A percentile compares a stretch with the other conserved stretches of the same genome.
Conservation (phyloP, 1,140 invertebrate genomes). For the Centruroides sculpturatus region DNA sequence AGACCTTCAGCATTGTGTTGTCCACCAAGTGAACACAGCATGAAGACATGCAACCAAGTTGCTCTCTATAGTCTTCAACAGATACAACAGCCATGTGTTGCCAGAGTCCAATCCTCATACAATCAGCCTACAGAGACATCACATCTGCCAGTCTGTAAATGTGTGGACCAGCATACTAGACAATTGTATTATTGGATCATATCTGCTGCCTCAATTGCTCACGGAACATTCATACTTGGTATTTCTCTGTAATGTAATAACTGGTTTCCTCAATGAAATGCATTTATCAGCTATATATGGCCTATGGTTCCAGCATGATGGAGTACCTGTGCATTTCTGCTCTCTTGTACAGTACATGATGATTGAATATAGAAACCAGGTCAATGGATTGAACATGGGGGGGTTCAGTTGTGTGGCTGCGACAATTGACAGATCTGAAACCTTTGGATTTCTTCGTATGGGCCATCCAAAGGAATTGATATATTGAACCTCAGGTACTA, state of each 20-base stretch:
- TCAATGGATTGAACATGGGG: too few species aligned
- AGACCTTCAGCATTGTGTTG: too few species aligned
- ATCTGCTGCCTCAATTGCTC: background rate
- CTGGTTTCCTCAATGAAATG: background rate
- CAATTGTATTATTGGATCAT: background rate
- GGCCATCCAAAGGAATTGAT: conserved; percentile 11
- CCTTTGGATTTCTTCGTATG: conserved; percentile 29
- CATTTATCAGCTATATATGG: background rate
- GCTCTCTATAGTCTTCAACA: background rate
- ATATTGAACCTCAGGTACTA: background rate
- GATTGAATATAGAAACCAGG: too few species aligned
- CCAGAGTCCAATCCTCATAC: background rate
- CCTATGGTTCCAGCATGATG: too few species aligned
- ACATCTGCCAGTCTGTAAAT: background rate
- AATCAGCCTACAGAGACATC: background rate
- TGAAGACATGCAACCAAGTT: too few species aligned
- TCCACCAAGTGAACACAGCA: too few species aligned
- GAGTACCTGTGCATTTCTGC: too few species aligned
- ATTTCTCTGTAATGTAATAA: background rate
- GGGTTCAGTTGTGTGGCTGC: conserved; percentile 19
- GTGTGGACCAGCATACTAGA: background rate
- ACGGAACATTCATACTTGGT: background rate
- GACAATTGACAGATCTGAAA: conserved; percentile 28
- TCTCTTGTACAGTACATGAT: too few species aligned
- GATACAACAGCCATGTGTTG: background rate